Percentiles rank a stretch among this genome's conserved stretches.
phyloP scores from a whole-genome alignment of 2,888 invertebrate species.

The Empis stercorea region DNA sequence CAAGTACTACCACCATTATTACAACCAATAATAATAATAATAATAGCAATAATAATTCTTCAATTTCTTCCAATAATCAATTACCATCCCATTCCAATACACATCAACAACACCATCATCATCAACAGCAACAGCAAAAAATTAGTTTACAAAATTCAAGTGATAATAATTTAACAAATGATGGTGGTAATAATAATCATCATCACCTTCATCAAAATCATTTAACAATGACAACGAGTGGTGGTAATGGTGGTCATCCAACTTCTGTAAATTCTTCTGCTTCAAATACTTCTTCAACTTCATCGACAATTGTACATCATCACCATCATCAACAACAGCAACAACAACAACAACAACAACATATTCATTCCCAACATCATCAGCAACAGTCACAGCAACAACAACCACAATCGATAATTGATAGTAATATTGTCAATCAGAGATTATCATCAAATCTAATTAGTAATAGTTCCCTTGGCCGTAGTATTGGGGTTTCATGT shows the following conservation, averaged over 20 bases:
- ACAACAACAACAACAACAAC: conserved; percentile 20
- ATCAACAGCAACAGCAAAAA: conserved; percentile 15
- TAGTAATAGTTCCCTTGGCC: conserved; percentile 15
- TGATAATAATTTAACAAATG: conserved; percentile 20
- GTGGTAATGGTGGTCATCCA: not conserved
- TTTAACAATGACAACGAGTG: conserved; percentile 9
- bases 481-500: not conserved
- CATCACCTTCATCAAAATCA: conserved; percentile 19
- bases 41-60: conserved; percentile 18
- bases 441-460: conserved; percentile 30
- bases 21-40: conserved; percentile 22
- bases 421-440: conserved; percentile 39
- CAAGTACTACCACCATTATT: not conserved
- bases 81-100: conserved; percentile 20
- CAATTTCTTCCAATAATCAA: conserved; percentile 7
- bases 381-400: conserved; percentile 11
- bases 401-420: conserved; percentile 33
- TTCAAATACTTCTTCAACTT: not conserved
- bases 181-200: conserved; percentile 12
- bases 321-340: conserved; percentile 18
- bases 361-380: conserved; percentile 13
- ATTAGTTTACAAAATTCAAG: conserved; percentile 20
- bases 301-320: conserved; percentile 13
- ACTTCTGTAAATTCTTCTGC: not conserved
- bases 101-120: conserved; percentile 9